Base-by-base conservation (phyloP, 2,113 vertebrate species). In the Hucho hucho region DNA sequence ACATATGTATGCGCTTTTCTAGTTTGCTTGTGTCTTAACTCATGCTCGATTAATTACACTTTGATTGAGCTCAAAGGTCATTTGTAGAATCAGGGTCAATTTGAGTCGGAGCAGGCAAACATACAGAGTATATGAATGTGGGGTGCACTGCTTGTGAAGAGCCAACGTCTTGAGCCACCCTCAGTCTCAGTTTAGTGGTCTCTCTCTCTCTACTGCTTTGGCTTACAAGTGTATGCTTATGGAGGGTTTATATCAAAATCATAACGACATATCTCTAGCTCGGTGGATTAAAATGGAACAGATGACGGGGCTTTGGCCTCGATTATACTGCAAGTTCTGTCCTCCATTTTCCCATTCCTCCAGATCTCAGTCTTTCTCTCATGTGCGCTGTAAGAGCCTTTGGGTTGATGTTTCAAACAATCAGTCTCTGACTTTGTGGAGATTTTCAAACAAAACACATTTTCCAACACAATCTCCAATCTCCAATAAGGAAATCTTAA, bases 201-300 rank as follows among this genome's bases (percentile, higher is more conserved):
- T 75, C 1, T 22, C 20, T 70, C 6, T 47, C 28, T 47, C 71
- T 67, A n/a, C 11, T 9, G 47, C 74, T 71, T 76, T 63, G 32
- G 37, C 70, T 70, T 65, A 70, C 14, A 29, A 65, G 0, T 7
- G 11, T 43, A 24, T 29, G 75, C 61, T 72, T 77, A 69, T 37
- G 72, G 28, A 69, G 69, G 79, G 63, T 86, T 88, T 79, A 85
- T 84, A 79, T 83, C 63, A 77, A 80, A 87, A 86, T 81, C 76
- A 82, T 82, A 70, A 83, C 83, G 75, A 85, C 85, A 84, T 75
- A 83, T 84, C 81, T 84, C 76, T 80, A 83, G 81, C 86, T 84
- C 14, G 66, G 84, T 83, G 88, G 88, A 89, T 91, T 87, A 90
- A 74, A 79, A 81, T 18, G 76, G 80, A 87, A 78, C 88, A 89